phyloP scores from a whole-genome alignment of 2,113 vertebrate genomes.

The Carassius carassius region DNA sequence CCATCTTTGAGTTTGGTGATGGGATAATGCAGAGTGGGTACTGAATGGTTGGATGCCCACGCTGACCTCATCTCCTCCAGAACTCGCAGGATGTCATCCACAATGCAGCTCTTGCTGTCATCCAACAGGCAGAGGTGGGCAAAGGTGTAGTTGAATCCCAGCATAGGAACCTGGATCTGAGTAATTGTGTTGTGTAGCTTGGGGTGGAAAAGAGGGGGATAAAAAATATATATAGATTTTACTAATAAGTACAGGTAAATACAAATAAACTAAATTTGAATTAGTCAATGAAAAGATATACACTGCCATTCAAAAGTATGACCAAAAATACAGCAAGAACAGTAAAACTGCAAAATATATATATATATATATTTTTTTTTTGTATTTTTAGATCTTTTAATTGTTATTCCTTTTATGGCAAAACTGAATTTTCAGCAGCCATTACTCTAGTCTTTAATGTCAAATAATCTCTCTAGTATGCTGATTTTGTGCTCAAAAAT shows the following conservation, averaged over 20 bases:
- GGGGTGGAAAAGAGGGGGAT: slow-evolving; percentile 41
- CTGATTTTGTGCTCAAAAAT: background rate
- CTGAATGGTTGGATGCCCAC: slow-evolving; percentile 83
- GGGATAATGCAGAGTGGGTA: slow-evolving; percentile 86
- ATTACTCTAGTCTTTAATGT: background rate
- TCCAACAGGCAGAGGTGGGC: slow-evolving; percentile 97
- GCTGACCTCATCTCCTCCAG: slow-evolving; percentile 92
- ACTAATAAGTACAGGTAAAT: background rate
- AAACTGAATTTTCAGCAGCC: background rate
- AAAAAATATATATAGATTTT: background rate
- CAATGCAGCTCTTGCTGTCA: slow-evolving; percentile 94
- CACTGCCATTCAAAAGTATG: background rate
- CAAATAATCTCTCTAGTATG: background rate
- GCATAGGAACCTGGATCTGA: slow-evolving; percentile 94
- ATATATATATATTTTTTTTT: background rate
- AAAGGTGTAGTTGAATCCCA: slow-evolving; percentile 98
- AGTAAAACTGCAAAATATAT: too few species aligned
- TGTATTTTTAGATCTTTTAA: background rate
- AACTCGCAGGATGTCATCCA: slow-evolving; percentile 95
- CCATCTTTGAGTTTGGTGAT: slow-evolving; percentile 94
- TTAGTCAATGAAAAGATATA: background rate
- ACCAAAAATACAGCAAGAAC: background rate
- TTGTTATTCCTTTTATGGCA: background rate
- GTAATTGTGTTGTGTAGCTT: slow-evolving; percentile 93
- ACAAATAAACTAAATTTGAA: background rate